A percentile compares a stretch with the other conserved stretches of the same genome.
Evolutionary conservation across 2,113 vertebrate species (phyloP).

Genomic region (Gambusia holbrooki): DNA sequence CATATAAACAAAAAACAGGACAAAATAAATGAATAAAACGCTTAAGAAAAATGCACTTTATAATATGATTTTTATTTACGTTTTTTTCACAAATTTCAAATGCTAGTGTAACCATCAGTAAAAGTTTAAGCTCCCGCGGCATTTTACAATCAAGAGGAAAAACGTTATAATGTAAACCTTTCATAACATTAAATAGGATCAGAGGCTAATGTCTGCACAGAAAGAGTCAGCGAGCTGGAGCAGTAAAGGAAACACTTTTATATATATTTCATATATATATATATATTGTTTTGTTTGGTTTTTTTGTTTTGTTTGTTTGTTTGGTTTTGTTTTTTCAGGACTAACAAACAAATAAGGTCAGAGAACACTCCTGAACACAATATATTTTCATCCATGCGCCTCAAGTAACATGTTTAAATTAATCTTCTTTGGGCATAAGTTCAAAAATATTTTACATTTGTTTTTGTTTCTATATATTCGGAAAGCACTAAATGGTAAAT

Average conservation of each 20-base stretch:
- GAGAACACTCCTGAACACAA: slow-evolving; percentile 12
- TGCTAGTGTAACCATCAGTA: slow-evolving; percentile 48
- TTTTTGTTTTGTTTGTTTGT: neutral
- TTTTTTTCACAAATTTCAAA: slow-evolving; percentile 63
- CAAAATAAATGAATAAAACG: neutral
- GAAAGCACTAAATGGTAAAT: neutral
- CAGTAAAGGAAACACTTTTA: slow-evolving; percentile 3
- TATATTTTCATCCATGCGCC: neutral
- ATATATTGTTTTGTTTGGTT: slow-evolving; percentile 2
- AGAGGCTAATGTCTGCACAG: slow-evolving; percentile 33
- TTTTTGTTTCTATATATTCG: neutral
- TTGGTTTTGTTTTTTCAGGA: slow-evolving; percentile 18
- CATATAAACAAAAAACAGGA: too few relatives aligned
- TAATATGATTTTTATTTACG: slow-evolving; percentile 72
- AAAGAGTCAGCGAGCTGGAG: slow-evolving; percentile 22
- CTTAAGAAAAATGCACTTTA: slow-evolving; percentile 22
- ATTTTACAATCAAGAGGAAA: slow-evolving; percentile 57
- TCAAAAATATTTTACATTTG: slow-evolving; percentile 18
- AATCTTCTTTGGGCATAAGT: slow-evolving; percentile 33
- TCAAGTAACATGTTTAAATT: slow-evolving; percentile 9
- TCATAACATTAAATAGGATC: slow-evolving; percentile 14
- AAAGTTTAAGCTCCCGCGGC: slow-evolving; percentile 52
- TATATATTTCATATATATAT: slow-evolving; percentile 1
- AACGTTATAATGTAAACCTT: slow-evolving; percentile 48
- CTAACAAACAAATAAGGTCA: slow-evolving; percentile 5